These are phyloP conservation scores for Heliconius congener DNA, from an alignment of 1,140 invertebrate genomes.

Conservation along the genomic window DNA sequence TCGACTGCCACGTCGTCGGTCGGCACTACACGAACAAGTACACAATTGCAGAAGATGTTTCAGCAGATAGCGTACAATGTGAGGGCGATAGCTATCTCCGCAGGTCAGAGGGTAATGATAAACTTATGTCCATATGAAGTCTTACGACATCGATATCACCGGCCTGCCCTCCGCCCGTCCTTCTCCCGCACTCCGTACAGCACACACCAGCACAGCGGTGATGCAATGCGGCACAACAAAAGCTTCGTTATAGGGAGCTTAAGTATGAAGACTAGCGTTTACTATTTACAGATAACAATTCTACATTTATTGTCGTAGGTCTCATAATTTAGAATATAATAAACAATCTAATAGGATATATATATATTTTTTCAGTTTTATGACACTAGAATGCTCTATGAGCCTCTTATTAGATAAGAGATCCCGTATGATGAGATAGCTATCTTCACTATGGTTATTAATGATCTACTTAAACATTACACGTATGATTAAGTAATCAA, in stretches of 20 bases:
- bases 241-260: background rate
- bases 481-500: background rate
- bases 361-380: too few species aligned
- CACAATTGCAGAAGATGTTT: background rate
- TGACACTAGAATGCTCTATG: too few species aligned
- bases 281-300: background rate
- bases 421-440: too few species aligned
- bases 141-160: background rate
- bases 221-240: background rate
- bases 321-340: background rate
- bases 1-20: background rate
- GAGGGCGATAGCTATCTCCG: conserved; percentile 15
- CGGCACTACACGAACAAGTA: background rate
- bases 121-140: conserved; percentile 17
- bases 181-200: background rate
- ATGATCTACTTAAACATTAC: background rate
- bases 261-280: background rate
- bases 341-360: background rate
- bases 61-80: background rate
- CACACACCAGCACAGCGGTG: background rate
- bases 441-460: too few species aligned
- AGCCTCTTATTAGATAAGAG: too few species aligned
- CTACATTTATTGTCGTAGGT: background rate
- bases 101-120: conserved; percentile 17
- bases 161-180: background rate